Evolutionary conservation across 2,113 vertebrate genomes (phyloP).

Genomic region (Lophius piscatorius): DNA sequence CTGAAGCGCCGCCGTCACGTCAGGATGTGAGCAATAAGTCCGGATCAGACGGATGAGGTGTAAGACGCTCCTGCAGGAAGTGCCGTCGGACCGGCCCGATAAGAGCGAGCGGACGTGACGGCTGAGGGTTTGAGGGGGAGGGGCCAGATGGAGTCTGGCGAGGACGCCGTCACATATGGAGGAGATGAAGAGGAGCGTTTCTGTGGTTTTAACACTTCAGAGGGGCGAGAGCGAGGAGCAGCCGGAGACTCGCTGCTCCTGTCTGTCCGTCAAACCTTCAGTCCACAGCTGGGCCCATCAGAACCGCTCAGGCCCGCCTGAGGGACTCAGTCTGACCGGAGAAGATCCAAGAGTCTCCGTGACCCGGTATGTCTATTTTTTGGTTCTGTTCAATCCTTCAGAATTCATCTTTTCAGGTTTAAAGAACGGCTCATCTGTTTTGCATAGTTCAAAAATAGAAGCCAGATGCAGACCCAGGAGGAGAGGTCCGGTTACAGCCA

Average conservation of each 20-base stretch:
- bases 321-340: too few relatives aligned
- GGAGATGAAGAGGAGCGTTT: slow-evolving; percentile 60
- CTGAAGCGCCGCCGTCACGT: slow-evolving; percentile 31
- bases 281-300: too few relatives aligned
- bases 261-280: slow-evolving; percentile 3
- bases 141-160: neutral
- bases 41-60: slow-evolving; percentile 52
- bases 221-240: slow-evolving; percentile 48
- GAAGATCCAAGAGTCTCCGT: too few relatives aligned
- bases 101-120: slow-evolving; percentile 30
- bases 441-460: too few relatives aligned
- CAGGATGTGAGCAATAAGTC: slow-evolving; percentile 27
- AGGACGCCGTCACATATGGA: slow-evolving; percentile 64
- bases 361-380: too few relatives aligned
- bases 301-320: too few relatives aligned
- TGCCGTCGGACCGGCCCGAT: slow-evolving; percentile 26
- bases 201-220: slow-evolving; percentile 64
- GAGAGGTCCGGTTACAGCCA: too few relatives aligned
- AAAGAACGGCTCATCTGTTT: too few relatives aligned
- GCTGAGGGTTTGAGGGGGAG: slow-evolving; percentile 5
- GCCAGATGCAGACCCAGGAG: too few relatives aligned
- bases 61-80: slow-evolving; percentile 22
- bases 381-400: too few relatives aligned
- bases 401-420: too few relatives aligned
- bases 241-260: neutral